These are phyloP conservation scores for Lasioglossum pauxillum DNA, from an alignment of 2,888 invertebrate genomes.

Conservation along the genomic window DNA sequence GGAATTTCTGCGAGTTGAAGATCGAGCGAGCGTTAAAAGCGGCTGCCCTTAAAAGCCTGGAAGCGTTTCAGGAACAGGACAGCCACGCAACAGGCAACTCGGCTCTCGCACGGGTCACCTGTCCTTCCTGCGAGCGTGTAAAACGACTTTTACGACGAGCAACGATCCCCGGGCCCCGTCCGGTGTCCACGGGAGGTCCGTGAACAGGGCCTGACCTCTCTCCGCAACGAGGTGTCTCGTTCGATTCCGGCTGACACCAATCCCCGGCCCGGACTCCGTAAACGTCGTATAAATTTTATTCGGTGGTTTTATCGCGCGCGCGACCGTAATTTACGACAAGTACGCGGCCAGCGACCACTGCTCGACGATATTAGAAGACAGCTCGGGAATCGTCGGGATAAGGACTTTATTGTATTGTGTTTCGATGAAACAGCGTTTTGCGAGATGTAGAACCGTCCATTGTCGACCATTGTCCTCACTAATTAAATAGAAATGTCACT, in stretches of 20 bases:
- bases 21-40: constrained; percentile 29
- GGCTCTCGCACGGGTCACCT: constrained; percentile 62
- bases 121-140: constrained; percentile 74
- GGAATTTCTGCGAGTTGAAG: constrained; percentile 34
- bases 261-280: constrained; percentile 79
- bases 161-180: constrained; percentile 67
- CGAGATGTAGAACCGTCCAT: background rate
- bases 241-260: constrained; percentile 82
- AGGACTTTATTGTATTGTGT: background rate
- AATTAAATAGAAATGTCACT: no score
- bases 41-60: constrained; percentile 48
- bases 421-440: background rate
- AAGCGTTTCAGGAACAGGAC: constrained; percentile 27
- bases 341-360: constrained; percentile 31
- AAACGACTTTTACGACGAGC: constrained; percentile 83
- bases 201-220: constrained; percentile 71
- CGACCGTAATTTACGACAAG: constrained; percentile 78
- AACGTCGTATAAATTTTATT: constrained; percentile 83
- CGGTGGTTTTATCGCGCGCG: constrained; percentile 78
- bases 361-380: constrained; percentile 3
- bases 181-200: constrained; percentile 76
- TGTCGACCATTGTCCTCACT: background rate
- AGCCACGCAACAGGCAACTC: constrained; percentile 17
- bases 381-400: background rate
- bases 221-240: constrained; percentile 81